These are phyloP conservation scores for Drosophila eohydei DNA, from an alignment of 2,888 invertebrate genomes.

Conservation along the genomic window DNA sequence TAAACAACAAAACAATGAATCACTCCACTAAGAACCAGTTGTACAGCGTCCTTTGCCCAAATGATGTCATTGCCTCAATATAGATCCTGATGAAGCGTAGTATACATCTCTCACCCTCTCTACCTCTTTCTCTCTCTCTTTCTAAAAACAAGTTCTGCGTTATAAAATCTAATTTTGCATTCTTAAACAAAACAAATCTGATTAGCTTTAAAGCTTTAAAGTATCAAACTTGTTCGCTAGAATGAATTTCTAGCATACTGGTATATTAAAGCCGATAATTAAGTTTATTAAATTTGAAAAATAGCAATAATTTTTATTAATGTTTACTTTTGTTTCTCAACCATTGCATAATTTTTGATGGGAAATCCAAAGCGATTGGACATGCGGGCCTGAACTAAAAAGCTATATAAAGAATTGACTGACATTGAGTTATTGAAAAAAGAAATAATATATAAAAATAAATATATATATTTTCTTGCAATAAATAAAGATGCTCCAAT, in stretches of 20 bases:
- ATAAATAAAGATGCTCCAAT: slow-evolving; percentile 41
- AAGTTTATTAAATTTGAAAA: slow-evolving; percentile 40
- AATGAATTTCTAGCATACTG: slow-evolving; percentile 16
- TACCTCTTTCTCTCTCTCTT: not conserved
- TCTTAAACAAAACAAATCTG: slow-evolving; percentile 27
- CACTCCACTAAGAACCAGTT: slow-evolving; percentile 33
- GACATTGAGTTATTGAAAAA: slow-evolving; percentile 37
- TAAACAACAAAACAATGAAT: slow-evolving; percentile 36
- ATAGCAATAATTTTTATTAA: slow-evolving; percentile 24
- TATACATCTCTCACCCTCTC: slow-evolving; percentile 8
- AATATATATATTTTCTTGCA: not conserved
- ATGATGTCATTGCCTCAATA: slow-evolving; percentile 61
- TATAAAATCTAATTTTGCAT: slow-evolving; percentile 33
- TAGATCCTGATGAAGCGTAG: slow-evolving; percentile 62
- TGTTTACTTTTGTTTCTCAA: slow-evolving; percentile 14
- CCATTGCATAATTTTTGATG: slow-evolving; percentile 20
- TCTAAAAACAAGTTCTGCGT: slow-evolving; percentile 43
- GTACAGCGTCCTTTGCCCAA: slow-evolving; percentile 54
- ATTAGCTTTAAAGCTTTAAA: slow-evolving; percentile 28
- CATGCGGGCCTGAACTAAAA: slow-evolving; percentile 32
- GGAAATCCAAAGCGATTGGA: slow-evolving; percentile 12
- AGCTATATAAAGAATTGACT: slow-evolving; percentile 12
- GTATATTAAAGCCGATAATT: slow-evolving; percentile 50
- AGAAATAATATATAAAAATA: not conserved
- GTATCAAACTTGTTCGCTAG: slow-evolving; percentile 61